These are phyloP conservation scores for Rhea pennata DNA, from an alignment of 2,113 vertebrate species.

Conservation along the genomic window DNA sequence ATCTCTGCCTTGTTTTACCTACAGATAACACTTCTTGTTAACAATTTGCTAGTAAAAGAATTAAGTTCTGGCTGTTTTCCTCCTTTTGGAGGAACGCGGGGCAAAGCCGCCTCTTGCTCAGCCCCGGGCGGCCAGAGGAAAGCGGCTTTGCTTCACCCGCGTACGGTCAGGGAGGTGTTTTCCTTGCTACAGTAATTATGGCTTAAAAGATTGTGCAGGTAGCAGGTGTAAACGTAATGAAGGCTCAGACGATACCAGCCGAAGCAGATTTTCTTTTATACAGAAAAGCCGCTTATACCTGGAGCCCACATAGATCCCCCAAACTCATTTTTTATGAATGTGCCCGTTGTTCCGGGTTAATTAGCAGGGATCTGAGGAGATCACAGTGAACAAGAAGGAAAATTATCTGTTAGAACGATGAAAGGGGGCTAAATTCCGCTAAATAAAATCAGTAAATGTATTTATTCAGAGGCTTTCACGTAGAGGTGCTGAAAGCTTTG, in stretches of 20 bases:
- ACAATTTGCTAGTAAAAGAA: neutral
- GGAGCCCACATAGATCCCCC: neutral
- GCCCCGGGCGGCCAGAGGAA: neutral
- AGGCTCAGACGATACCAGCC: neutral
- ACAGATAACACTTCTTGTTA: neutral
- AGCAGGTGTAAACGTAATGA: slow-evolving; percentile 6
- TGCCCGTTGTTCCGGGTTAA: neutral
- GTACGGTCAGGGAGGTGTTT: neutral
- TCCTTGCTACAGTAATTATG: neutral
- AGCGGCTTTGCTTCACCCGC: neutral
- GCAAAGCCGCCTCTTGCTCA: too few relatives aligned
- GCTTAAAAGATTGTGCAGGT: neutral
- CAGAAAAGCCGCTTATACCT: neutral
- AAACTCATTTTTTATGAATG: slow-evolving; percentile 12
- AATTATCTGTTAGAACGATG: neutral
- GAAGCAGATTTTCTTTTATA: neutral
- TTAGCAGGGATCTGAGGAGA: neutral
- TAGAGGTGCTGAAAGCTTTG: neutral
- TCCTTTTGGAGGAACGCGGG: neutral
- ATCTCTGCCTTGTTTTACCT: neutral
- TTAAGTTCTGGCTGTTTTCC: neutral
- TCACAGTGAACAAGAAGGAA: neutral
- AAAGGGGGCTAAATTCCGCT: neutral
- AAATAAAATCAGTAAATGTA: neutral
- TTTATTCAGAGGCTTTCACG: neutral